phyloP scores from a whole-genome alignment of 2,888 invertebrate genomes.

The Eumerus sabulonum region DNA sequence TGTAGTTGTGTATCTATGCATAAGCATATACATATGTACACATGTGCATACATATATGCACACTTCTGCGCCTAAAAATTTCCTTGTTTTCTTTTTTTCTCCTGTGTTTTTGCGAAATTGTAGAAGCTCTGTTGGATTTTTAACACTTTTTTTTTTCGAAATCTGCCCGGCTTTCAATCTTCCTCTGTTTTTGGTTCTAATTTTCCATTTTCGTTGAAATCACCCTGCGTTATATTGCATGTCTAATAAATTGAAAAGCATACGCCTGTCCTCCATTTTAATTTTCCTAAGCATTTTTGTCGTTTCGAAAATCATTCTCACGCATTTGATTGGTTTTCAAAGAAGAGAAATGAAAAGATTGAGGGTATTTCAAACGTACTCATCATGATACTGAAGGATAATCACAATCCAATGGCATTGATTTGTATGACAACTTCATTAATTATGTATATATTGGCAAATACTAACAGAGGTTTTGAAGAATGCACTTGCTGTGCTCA shows the following conservation, averaged over 20 bases:
- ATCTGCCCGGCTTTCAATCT: too few relatives aligned
- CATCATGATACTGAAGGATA: neutral
- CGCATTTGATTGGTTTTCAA: constrained; percentile 54
- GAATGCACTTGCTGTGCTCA: constrained; percentile 61
- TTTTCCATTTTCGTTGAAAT: too few relatives aligned
- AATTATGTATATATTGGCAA: constrained; percentile 61
- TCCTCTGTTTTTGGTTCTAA: too few relatives aligned
- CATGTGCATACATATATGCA: constrained; percentile 53
- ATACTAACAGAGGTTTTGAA: constrained; percentile 51
- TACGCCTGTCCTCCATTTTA: constrained; percentile 41
- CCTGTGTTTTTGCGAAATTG: constrained; percentile 1
- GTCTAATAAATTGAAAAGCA: too few relatives aligned
- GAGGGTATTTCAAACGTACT: constrained; percentile 57
- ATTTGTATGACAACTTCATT: constrained; percentile 58
- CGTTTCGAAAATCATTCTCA: neutral
- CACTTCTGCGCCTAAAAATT: constrained; percentile 37
- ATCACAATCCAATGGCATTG: constrained; percentile 39
- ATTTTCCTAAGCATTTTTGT: constrained; percentile 43
- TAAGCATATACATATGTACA: constrained; percentile 1
- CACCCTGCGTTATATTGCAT: neutral
- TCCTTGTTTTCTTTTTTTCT: neutral
- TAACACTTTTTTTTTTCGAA: too few relatives aligned
- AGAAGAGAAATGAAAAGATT: constrained; percentile 50
- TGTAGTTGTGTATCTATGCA: constrained; percentile 27
- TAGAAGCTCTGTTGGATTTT: too few relatives aligned